Conservation (phyloP, 2,888 invertebrate genomes). For the Lycia hirtaria region DNA sequence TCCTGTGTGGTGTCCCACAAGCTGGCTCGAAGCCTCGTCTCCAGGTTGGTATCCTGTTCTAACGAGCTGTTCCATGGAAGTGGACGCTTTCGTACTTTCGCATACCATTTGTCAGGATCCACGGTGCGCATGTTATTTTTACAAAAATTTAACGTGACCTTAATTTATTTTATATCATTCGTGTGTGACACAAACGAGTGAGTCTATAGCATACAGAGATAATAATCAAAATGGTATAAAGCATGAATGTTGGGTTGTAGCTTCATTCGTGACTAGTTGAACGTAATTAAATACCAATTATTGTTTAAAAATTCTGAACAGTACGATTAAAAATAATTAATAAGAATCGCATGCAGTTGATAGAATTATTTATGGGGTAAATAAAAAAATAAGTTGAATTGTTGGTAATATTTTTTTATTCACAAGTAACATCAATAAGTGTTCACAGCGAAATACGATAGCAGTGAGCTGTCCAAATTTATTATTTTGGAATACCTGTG, state of each 20-base stretch:
- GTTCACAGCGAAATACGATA: neutral
- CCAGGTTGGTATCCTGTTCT: neutral
- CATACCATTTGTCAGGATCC: conserved; percentile 23
- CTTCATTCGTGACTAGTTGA: neutral
- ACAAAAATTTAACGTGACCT: too few species aligned
- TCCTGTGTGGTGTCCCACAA: conserved; percentile 19
- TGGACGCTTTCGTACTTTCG: neutral
- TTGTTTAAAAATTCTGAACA: neutral
- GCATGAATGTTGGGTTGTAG: too few species aligned
- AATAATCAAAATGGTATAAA: too few species aligned
- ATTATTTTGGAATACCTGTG: neutral
- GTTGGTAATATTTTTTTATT: conserved; percentile 1
- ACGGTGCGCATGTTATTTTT: conserved; percentile 25
- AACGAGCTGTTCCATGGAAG: conserved; percentile 12
- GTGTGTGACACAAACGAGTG: too few species aligned
- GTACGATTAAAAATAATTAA: neutral
- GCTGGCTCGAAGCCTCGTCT: conserved; percentile 5
- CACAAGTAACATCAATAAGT: conserved; percentile 1
- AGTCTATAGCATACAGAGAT: too few species aligned
- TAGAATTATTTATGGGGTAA: neutral
- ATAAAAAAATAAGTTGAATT: neutral
- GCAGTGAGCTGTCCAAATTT: neutral
- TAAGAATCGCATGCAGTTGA: neutral
- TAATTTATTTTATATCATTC: too few species aligned
- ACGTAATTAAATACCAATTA: neutral